Evolutionary conservation across 2,797 vertebrate genomes (phyloP), one percentile per base, ranked within the genome.

Genomic region (Acanthurus tractus): DNA sequence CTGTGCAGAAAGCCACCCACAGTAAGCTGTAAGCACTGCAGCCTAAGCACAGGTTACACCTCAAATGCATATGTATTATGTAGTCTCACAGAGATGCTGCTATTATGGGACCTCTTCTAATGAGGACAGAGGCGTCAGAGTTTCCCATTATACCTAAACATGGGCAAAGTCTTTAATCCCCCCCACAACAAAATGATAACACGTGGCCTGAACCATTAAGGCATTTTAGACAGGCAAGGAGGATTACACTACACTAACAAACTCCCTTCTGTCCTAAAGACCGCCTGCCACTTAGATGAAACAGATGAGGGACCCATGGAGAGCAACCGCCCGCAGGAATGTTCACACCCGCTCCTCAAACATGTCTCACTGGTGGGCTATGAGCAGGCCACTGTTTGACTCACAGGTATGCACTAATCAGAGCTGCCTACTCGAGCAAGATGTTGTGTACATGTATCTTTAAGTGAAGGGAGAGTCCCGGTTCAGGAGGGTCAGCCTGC

Each of bases 341-440:
- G 73, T 85, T 90, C 78, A 89, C 84, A 87, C 63, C 52, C 11
- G 8, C 55, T 80, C 86, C 63, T 56, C 20, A 50, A 82, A 85
- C 82, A 81, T 46, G 77, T 86, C 57, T 77, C 73, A 57, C 77
- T 58, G 36, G 59, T 59, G 48, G 63, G 72, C 25, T 70, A 22
- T 48, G 61, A 69, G 50, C n/a, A 59, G 72, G 54, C 53, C 29
- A 80, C 73, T 88, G 81, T 84, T 91, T 78, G 79, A 81, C 67
- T 93, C 61, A 40, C 79, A 90, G 73, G 72, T 86, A 84, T 85
- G 74, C 4, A 50, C 82, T 88, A 90, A 91, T 87, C 70, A 82
- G 63, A 81, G 46, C 57, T 18, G 25, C 55, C 76, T 81, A 66
- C 78, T 70, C 46, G 49, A 72, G 29, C 42, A 34, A 70, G 45